Conservation (phyloP, 2,888 invertebrate genomes). For the Octonoba sinensis region DNA sequence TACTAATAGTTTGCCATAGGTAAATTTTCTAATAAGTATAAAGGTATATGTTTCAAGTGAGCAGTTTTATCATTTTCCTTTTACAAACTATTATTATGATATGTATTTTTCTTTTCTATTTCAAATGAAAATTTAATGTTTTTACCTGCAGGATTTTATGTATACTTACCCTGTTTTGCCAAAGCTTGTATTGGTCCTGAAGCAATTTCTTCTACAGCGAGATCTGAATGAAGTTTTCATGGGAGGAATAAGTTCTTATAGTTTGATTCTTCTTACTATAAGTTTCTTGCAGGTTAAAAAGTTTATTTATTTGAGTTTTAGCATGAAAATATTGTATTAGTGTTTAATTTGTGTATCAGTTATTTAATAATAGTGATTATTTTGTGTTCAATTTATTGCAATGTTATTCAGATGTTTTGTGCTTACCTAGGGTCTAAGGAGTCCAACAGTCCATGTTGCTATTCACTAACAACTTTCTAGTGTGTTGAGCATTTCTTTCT, state of each 20-base stretch:
- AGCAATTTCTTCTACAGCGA: conserved; percentile 97
- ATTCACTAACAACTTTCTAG: too few species aligned
- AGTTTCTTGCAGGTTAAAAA: conserved; percentile 86
- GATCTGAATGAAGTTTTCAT: conserved; percentile 99
- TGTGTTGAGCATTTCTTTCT: too few species aligned
- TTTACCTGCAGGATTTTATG: conserved; percentile 78
- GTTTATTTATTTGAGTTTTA: not conserved
- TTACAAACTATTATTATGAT: too few species aligned
- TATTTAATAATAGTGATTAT: not conserved
- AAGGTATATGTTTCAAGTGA: too few species aligned
- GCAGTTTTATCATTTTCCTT: too few species aligned
- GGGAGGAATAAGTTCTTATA: conserved; percentile 98
- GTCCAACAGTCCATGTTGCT: too few species aligned
- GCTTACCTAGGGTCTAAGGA: not conserved
- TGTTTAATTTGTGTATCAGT: not conserved
- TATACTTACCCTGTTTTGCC: conserved; percentile 89
- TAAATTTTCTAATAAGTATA: too few species aligned
- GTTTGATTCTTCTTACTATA: conserved; percentile 97
- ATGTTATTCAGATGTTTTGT: not conserved
- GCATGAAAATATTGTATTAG: not conserved
- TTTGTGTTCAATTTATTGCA: too few species aligned
- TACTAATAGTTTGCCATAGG: too few species aligned
- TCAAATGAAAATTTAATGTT: too few species aligned
- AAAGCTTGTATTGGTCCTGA: conserved; percentile 95
- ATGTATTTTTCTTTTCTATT: too few species aligned